Percentiles rank a stretch among this genome's conserved stretches.
Evolutionary conservation across 2,113 vertebrate species (phyloP).

Genomic region (Carettochelys insculpta): DNA sequence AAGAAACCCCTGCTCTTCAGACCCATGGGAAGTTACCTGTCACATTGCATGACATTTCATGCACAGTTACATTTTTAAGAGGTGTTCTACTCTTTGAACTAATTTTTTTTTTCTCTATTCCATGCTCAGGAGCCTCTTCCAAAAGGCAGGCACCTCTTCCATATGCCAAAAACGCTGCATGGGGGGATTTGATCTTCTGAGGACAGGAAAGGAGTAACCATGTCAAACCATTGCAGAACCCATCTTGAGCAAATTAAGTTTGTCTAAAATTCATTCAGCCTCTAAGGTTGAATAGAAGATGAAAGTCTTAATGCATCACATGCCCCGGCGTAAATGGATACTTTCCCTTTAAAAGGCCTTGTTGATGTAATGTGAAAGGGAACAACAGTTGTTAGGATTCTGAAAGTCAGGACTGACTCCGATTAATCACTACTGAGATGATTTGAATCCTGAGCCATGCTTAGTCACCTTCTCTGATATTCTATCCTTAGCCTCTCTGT

Average conservation of each 20-base stretch:
- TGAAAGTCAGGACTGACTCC: constrained; percentile 82
- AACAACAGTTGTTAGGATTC: constrained; percentile 84
- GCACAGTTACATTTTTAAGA: constrained; percentile 24
- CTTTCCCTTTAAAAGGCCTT: constrained; percentile 78
- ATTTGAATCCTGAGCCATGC: constrained; percentile 84
- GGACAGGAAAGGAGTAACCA: constrained; percentile 63
- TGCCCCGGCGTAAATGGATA: constrained; percentile 74
- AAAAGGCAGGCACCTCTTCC: not conserved
- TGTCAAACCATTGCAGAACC: constrained; percentile 71
- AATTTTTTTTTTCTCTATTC: not conserved
- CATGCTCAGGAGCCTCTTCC: not conserved
- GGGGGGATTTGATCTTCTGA: constrained; percentile 55
- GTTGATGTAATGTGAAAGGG: constrained; percentile 77
- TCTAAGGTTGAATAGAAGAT: constrained; percentile 77
- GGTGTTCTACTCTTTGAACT: constrained; percentile 6
- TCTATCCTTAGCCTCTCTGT: constrained; percentile 75
- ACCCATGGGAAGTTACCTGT: not conserved
- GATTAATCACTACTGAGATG: constrained; percentile 85
- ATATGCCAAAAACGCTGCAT: constrained; percentile 42
- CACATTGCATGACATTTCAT: constrained; percentile 22
- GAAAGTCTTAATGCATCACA: constrained; percentile 74
- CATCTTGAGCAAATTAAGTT: constrained; percentile 82
- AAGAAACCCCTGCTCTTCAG: not conserved
- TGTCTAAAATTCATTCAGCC: constrained; percentile 77
- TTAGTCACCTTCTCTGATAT: constrained; percentile 85